Evolutionary conservation across 1,140 invertebrate genomes (phyloP), one percentile per base, ranked within the genome.

Genomic region (Pteromalus puparum): DNA sequence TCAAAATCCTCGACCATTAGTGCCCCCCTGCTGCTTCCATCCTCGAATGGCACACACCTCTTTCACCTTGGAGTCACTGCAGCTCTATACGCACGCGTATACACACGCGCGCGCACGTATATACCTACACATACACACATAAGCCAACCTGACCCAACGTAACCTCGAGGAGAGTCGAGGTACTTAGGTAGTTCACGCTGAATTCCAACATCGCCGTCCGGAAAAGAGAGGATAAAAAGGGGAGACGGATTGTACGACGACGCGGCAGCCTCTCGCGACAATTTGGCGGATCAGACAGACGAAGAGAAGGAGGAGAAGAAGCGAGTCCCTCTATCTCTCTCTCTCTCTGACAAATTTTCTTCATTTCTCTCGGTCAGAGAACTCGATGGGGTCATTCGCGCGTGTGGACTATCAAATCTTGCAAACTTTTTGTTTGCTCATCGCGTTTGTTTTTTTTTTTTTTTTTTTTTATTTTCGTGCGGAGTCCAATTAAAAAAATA

Each of bases 1-100:
- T 91, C 90, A 90, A 91, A 91, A 91, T 91, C 90, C 90, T 86
- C 85, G 85, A 75, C 84, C 86, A 86, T 87, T 88, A 85, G 77
- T 82, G 81, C 48, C 74, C 79, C 28, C 38, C 34, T 18, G 4
- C 67, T 70, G 12, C 67, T 70, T 30, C 67, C 53, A 61, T 61
- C 53, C 53, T n/a, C 81, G 81, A 75, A 70, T 75, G 81, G 34
- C 38, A 75, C 70, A 30, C 72, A 74, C 28, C 81, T 82, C 81
- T 82, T 82, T 75, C 72, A 75, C 72, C 81, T 65, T 65, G 9
- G 53, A 9, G 7, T 18, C 10, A 18, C 2, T 24, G n/a, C 24
- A 24, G 9, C 53, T 78, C 18, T 26, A 38, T 21, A 10, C 53
- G 5, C 53, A 5, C 21, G 6, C 21, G 48, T 53, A 61, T n/a